Conservation (phyloP, 2,888 invertebrate genomes). For the Acanthosepion lycidas region DNA sequence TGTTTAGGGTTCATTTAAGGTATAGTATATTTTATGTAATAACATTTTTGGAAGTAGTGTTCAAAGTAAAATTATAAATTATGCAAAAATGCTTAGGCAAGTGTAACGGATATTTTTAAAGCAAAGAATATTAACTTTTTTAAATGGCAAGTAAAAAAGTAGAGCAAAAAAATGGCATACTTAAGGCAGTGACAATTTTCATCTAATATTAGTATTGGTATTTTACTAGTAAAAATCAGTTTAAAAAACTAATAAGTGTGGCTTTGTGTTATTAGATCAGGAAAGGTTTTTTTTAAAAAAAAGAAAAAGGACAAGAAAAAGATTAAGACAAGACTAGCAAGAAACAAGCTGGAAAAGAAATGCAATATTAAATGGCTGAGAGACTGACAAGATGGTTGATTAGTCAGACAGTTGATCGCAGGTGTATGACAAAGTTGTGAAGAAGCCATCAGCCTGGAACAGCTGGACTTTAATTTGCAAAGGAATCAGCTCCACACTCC, state of each 20-base stretch:
- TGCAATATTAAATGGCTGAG: background rate
- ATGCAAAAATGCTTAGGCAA: no score
- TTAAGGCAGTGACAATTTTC: background rate
- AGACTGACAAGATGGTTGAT: background rate
- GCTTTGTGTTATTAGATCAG: background rate
- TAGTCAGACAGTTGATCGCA: background rate
- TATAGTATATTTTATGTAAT: no score
- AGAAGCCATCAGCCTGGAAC: background rate
- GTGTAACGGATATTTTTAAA: no score
- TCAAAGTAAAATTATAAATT: no score
- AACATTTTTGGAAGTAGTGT: no score
- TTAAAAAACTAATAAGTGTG: background rate
- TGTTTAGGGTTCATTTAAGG: no score
- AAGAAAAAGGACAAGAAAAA: background rate
- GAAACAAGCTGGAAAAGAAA: background rate
- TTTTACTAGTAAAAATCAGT: background rate
- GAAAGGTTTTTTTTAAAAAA: background rate
- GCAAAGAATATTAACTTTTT: no score
- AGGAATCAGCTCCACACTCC: background rate
- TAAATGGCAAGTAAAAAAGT: no score
- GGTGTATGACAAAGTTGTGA: slow-evolving; percentile 33
- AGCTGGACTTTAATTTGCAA: slow-evolving; percentile 14
- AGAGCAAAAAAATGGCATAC: no score
- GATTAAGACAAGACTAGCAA: background rate
- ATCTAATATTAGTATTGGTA: background rate